These are phyloP conservation scores for Zeugodacus cucurbitae DNA, from an alignment of 1,140 invertebrate genomes.

Conservation along the genomic window DNA sequence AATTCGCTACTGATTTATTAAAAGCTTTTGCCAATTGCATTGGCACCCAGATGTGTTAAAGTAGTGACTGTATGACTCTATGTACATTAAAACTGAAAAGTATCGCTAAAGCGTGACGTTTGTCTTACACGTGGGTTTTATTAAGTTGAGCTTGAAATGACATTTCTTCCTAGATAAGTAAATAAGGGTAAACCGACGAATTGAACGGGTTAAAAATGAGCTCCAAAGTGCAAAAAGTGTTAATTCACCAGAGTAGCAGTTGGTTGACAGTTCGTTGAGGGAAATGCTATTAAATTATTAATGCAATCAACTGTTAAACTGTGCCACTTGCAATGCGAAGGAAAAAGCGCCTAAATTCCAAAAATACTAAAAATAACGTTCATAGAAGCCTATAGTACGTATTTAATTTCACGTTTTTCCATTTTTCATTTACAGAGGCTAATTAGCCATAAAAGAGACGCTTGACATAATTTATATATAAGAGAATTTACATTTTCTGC, in stretches of 20 bases:
- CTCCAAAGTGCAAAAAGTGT: not conserved
- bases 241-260: not conserved
- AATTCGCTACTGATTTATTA: not conserved
- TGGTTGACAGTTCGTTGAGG: not conserved
- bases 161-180: not conserved
- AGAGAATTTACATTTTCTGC: too few relatives aligned
- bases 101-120: too few relatives aligned
- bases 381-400: too few relatives aligned
- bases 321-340: not conserved
- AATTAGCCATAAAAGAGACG: too few relatives aligned
- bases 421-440: too few relatives aligned
- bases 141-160: not conserved
- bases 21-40: not conserved
- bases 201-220: not conserved
- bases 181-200: not conserved
- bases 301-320: not conserved
- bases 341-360: too few relatives aligned
- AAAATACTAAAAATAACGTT: too few relatives aligned
- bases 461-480: too few relatives aligned
- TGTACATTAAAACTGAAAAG: not conserved
- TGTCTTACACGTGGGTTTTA: too few relatives aligned
- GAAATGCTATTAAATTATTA: not conserved
- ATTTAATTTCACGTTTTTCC: too few relatives aligned
- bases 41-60: not conserved
- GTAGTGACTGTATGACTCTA: too few relatives aligned